Base-by-base conservation (phyloP, 92 coral and sea anemone species). In the Zoanthus sansibaricus region DNA sequence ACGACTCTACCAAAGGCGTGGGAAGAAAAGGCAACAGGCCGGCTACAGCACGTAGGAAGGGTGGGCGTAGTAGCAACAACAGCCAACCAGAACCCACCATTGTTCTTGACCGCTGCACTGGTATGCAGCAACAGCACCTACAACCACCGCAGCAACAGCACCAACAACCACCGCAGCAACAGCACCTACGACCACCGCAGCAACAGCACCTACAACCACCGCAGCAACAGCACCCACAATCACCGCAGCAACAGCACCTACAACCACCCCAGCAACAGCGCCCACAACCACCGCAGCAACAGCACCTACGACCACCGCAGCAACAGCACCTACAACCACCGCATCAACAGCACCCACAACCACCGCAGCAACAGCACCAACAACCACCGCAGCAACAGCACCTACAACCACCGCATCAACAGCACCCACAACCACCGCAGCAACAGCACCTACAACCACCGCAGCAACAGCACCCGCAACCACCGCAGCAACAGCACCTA, bases 21-120 rank as follows among this genome's bases (percentile, higher is more conserved):
- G 91, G 91, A 17, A 86, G 82, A 64, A 90, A 90, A 59, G 88
- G 82, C 20, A 70, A 71, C 72, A 76, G 84, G 46, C 64, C 83
- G 8, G 62, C 91, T 14, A 82, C 87, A 0, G 44, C 52, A 5
- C 54, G 86, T 33, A 16, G 88, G 31, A 83, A 75, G 51, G 84
- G 84, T 15, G 71, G 59, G 14, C 51, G 86, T 21, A 67, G 75
- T 21, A 61, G 10, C 21, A 61, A 61, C 68, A 62, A 72, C 30
- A 32, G 72, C n/a, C 47, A 37, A 7, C 54, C 82, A 51, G 70
- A 62, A 45, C 33, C 72, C 42, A 84, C 69, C 30, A 72, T 42
- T 16, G 71, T 84, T 49, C 51, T 84, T 51, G 88, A 84, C 79
- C 31, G 86, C 42, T 33, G 71, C 10, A 58, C 75, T 66, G 49